Percentiles rank a stretch among this genome's conserved stretches.
Conservation (phyloP, 1,140 invertebrate genomes). For the Dendrolimus punctatus region DNA sequence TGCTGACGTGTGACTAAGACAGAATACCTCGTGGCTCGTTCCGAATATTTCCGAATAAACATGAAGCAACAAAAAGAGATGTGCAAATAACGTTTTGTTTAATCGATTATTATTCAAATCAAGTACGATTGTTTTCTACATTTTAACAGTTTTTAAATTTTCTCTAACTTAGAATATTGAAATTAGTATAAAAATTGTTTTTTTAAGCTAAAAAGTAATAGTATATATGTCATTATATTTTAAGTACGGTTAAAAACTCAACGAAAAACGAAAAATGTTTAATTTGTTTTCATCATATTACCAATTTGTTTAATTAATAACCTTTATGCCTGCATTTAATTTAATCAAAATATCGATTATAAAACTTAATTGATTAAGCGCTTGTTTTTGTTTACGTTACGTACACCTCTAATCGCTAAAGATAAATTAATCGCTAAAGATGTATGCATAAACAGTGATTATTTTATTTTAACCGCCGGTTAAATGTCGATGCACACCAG, state of each 20-base stretch:
- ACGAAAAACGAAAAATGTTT: background rate
- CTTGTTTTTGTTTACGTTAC: too few relatives aligned
- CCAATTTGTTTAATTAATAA: too few relatives aligned
- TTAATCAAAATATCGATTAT: too few relatives aligned
- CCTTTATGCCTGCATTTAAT: too few relatives aligned
- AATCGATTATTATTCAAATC: background rate
- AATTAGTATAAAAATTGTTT: background rate
- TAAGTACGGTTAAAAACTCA: background rate
- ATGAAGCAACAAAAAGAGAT: constrained; percentile 1
- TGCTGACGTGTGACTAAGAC: constrained; percentile 1
- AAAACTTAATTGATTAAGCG: too few relatives aligned
- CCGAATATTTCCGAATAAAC: background rate
- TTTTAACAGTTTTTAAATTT: background rate
- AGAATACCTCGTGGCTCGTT: background rate
- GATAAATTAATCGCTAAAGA: too few relatives aligned
- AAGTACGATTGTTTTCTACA: background rate
- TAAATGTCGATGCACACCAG: too few relatives aligned
- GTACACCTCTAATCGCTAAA: too few relatives aligned
- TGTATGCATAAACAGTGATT: too few relatives aligned
- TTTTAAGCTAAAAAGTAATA: background rate
- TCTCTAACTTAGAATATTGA: background rate
- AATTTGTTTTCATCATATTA: too few relatives aligned
- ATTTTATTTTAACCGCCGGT: too few relatives aligned
- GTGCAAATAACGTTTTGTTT: background rate
- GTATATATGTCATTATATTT: background rate